Conservation (phyloP, 2,888 invertebrate genomes). For the Melieria picta region DNA sequence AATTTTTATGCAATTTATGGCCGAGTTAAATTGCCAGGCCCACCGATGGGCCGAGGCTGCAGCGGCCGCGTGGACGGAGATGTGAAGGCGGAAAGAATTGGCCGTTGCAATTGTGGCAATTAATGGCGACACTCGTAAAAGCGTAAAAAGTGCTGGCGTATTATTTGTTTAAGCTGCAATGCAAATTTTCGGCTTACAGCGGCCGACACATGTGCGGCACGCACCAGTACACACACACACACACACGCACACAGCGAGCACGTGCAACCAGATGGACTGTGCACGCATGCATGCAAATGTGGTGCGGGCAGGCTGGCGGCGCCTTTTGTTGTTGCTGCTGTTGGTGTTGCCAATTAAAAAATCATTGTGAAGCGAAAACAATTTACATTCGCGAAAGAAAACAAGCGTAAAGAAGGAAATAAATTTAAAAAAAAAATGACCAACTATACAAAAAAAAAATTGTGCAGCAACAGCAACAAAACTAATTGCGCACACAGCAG, state of each 20-base stretch:
- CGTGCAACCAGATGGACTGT: not conserved
- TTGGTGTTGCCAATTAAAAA: too few relatives aligned
- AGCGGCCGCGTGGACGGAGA: not conserved
- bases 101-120: constrained; percentile 25
- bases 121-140: constrained; percentile 8
- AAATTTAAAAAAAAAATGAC: not conserved
- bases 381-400: not conserved
- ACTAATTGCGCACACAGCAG: not conserved
- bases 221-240: constrained; percentile 11
- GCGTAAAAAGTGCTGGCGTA: too few relatives aligned
- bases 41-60: too few relatives aligned
- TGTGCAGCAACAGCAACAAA: not conserved
- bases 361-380: not conserved
- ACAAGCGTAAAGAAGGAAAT: not conserved
- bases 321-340: too few relatives aligned
- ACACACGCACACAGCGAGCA: not conserved
- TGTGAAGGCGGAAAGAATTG: not conserved
- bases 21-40: too few relatives aligned
- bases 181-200: not conserved
- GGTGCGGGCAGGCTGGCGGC: too few relatives aligned
- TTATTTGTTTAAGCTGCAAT: not conserved
- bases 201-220: not conserved
- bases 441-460: too few relatives aligned
- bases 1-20: constrained; percentile 43
- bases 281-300: not conserved